A percentile compares a stretch with the other conserved stretches of the same genome.
Evolutionary conservation across 2,888 invertebrate genomes (phyloP).

Genomic region (Latheticus oryzae): DNA sequence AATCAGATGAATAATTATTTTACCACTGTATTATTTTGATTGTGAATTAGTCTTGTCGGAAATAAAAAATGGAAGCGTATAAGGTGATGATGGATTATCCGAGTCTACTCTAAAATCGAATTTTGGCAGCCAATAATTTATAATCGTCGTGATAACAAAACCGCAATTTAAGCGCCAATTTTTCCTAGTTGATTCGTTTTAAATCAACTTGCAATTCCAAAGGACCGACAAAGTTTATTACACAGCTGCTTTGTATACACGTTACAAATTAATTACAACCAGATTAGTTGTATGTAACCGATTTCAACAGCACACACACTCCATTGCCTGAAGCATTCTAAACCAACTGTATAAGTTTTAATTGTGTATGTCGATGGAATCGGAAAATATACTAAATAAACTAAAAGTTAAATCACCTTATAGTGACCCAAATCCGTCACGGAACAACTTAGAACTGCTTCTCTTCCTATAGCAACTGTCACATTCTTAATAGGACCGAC

Average conservation of each 20-base stretch:
- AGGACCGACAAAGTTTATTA: not conserved
- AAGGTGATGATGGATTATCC: constrained; percentile 19
- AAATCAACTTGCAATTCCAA: not conserved
- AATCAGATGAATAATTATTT: constrained; percentile 22
- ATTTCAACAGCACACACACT: constrained; percentile 1
- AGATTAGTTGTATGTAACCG: constrained; percentile 9
- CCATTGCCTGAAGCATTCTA: constrained; percentile 3
- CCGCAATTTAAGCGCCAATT: too few species aligned
- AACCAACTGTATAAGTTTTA: not conserved
- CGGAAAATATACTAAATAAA: not conserved
- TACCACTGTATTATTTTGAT: constrained; percentile 31
- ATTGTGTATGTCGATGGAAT: not conserved
- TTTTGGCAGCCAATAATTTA: constrained; percentile 9
- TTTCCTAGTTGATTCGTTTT: not conserved
- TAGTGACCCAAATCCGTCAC: constrained; percentile 79
- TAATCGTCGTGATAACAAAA: constrained; percentile 4
- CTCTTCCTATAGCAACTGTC: constrained; percentile 79
- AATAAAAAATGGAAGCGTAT: constrained; percentile 23
- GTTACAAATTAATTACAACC: constrained; percentile 14
- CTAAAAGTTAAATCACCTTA: constrained; percentile 69
- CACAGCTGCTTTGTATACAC: too few species aligned
- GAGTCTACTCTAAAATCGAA: constrained; percentile 12
- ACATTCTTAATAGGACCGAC: constrained; percentile 78
- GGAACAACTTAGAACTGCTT: constrained; percentile 79
- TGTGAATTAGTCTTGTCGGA: constrained; percentile 24